Evolutionary conservation across 1,140 invertebrate genomes (phyloP), one percentile per base, ranked within the genome.

Genomic region (Mylabris phalerata): DNA sequence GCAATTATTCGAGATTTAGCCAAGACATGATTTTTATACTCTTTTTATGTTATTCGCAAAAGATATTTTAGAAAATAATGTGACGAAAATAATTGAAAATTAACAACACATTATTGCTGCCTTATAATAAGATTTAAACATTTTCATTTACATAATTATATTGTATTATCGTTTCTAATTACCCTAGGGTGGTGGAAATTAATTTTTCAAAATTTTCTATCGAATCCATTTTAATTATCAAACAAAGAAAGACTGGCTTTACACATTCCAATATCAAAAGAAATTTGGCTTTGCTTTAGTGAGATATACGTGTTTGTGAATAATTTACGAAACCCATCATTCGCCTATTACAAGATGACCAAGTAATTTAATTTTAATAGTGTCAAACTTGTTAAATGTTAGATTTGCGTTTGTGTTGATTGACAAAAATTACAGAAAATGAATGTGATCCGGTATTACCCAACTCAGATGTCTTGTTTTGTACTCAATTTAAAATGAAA

Each of bases 241-340:
- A 7, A 32, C 0, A 24, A 24, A 48, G 25, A 44, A 55, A 44
- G 47, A 48, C 49, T 49, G 45, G 51, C n/a, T 54, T 44, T 41
- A 48, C 49, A 55, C 50, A 52, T 55, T 47, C 48, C 51, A 32
- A 49, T 49, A 57, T 57, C 55, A 57, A 47, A 49, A 32, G 7
- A 32, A 32, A 32, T 43, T 32, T 49, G 45, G 46, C 55, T 48
- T 49, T 54, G 51, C 51, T 54, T 54, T 19, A 19, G 19, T 19
- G 19, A 19, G 19, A 19, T 19, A 19, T 19, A 19, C 32, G 32
- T 32, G 32, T 32, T 5, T 19, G 19, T 19, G 19, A 19, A 19
- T 19, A 19, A 1, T 19, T 19, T 1, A 19, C 19, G 19, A 19
- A 19, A 19, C 1, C 19, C 19, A 19, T 19, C 19, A 19, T 19